Evolutionary conservation across 2,113 vertebrate genomes (phyloP).

Genomic region (Callipepla squamata): DNA sequence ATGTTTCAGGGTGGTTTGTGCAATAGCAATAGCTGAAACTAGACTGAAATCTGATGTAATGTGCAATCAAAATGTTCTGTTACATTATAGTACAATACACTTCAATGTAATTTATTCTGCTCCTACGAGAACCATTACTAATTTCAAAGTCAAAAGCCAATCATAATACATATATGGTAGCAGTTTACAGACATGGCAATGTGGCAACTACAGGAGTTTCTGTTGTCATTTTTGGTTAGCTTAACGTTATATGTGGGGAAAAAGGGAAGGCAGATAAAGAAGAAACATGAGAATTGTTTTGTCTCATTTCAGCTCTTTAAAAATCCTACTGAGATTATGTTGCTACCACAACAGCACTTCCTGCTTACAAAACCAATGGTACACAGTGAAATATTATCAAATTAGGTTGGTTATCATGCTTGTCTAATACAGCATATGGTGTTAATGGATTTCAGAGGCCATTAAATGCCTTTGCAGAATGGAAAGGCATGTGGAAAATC

Average conservation of each 20-base stretch:
- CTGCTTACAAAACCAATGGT: neutral
- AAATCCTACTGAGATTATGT: slow-evolving; percentile 10
- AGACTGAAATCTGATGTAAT: neutral
- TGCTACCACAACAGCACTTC: slow-evolving; percentile 42
- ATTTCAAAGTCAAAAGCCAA: slow-evolving; percentile 24
- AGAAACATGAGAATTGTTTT: slow-evolving; percentile 21
- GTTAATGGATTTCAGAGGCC: slow-evolving; percentile 12
- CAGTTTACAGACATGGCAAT: neutral
- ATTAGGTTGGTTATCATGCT: neutral
- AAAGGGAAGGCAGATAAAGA: slow-evolving; percentile 9
- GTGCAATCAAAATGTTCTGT: neutral
- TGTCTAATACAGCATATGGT: slow-evolving; percentile 1
- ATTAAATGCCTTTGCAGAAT: neutral
- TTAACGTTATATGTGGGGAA: neutral
- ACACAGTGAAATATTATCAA: neutral
- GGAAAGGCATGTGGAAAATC: neutral
- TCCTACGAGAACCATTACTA: neutral
- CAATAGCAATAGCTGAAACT: neutral
- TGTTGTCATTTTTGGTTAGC: slow-evolving; percentile 26
- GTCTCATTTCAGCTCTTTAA: slow-evolving; percentile 44
- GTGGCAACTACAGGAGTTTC: neutral
- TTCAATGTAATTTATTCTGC: slow-evolving; percentile 1
- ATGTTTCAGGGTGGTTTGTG: neutral
- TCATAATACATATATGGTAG: neutral
- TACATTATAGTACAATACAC: neutral